Conservation (phyloP, 2,797 vertebrate genomes). For the Mycteria americana region DNA sequence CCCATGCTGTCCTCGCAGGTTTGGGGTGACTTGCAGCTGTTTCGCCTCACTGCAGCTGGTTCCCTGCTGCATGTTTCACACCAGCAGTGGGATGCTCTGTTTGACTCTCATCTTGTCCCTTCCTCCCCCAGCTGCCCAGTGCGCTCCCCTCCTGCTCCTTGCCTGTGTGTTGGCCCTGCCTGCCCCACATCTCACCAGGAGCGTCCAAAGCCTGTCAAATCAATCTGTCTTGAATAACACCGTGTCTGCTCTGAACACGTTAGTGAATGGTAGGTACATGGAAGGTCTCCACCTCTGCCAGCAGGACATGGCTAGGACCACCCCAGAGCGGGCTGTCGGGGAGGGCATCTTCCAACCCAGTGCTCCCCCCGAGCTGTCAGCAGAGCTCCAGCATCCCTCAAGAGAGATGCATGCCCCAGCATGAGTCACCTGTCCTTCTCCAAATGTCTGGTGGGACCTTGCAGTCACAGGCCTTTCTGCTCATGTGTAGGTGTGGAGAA, state of each 20-base stretch:
- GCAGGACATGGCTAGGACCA: not conserved
- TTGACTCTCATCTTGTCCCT: not conserved
- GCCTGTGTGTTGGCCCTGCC: not conserved
- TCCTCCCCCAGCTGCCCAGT: not conserved
- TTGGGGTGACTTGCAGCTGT: not conserved
- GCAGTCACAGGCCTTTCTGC: not conserved
- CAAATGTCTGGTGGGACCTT: not conserved
- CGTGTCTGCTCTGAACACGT: fast-evolving
- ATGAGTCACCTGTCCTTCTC: not conserved
- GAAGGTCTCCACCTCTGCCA: not conserved
- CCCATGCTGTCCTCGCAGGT: fast-evolving
- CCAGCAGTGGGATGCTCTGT: not conserved
- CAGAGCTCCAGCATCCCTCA: not conserved
- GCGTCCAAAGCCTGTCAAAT: not conserved
- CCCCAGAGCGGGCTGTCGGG: not conserved
- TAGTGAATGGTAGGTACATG: not conserved
- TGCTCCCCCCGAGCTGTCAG: not conserved
- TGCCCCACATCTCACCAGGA: not conserved
- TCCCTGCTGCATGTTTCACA: not conserved
- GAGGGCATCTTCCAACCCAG: not conserved
- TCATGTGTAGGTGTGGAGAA: not conserved
- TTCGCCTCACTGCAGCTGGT: not conserved
- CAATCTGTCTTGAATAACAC: not conserved
- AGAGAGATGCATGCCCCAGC: not conserved
- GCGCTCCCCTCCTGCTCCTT: not conserved